Base-by-base conservation (phyloP, 2,113 vertebrate species). In the Corydoras sp. region DNA sequence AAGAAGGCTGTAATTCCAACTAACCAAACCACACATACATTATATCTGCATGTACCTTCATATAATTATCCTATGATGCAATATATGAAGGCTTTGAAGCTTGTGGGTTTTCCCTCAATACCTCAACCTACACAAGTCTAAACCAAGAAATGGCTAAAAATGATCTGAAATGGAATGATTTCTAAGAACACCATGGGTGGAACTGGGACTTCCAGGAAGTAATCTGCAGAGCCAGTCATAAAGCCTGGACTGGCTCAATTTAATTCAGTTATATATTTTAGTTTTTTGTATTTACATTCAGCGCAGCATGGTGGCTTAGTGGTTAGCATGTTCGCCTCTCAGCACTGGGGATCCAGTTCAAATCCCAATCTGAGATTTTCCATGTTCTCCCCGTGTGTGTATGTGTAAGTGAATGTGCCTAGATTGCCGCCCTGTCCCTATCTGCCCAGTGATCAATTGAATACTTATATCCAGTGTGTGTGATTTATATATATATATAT, bases 151-250 rank as follows among this genome's bases (percentile, higher is more conserved):
- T 43, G 10, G 32, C 50, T 8, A 15, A 31, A 56, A 51, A 24
- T 30, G 63, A 72, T 65, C 70, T 68, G 32, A 48, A 62, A 48
- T 11, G 10, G 63, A 58, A 56, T 68, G 59, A 68, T 78, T 78
- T 78, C 70, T 64, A 75, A 72, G 65, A 75, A 75, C 55, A 4
- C 56, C 10, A 43, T 60, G 55, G 65, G 70, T 61, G 72, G 70
- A 56, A 48, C 58, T 43, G 35, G 7, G 35, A 43, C 35, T 43
- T 43, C 65, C 14, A n/a, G 18, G 35, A 65, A 32, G 62, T 50
- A 60, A 64, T 69, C 67, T 69, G 14, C 10, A 10, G 62, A 18
- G 0, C 35, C 35, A 43, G 35, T 43, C 35, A 43, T 2, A 15
- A 62, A 62, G 30, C 61, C 30, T 48, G 35, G 7, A 43, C 2